phyloP scores from a whole-genome alignment of 1,140 invertebrate genomes.

The Scaptodrosophila lebanonensis region DNA sequence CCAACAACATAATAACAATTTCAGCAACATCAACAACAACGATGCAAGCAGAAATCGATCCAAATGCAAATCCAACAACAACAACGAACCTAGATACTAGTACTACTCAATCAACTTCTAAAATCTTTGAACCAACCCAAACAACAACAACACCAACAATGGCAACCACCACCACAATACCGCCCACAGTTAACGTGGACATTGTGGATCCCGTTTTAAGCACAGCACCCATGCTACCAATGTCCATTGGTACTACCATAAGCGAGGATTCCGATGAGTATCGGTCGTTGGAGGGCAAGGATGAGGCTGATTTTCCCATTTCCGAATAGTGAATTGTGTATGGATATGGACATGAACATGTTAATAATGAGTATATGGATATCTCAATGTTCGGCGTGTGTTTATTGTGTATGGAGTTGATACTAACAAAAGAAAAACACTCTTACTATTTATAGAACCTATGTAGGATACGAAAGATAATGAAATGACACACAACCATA shows the following conservation, averaged over 20 bases:
- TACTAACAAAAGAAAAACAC: conserved; percentile 52
- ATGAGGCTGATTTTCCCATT: conserved; percentile 63
- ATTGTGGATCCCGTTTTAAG: conserved; percentile 24
- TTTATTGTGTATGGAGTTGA: too few species aligned
- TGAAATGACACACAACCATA: conserved; percentile 5
- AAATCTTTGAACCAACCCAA: conserved; percentile 33
- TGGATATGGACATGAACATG: conserved; percentile 23
- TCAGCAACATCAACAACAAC: conserved; percentile 23
- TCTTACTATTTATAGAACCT: conserved; percentile 43
- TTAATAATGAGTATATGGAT: neutral
- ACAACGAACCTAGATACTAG: too few species aligned
- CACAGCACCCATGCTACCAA: conserved; percentile 29
- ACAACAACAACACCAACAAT: conserved; percentile 7
- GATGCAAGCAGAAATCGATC: conserved; percentile 14
- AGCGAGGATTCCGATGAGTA: conserved; percentile 76
- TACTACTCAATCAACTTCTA: conserved; percentile 27
- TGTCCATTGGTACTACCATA: conserved; percentile 44
- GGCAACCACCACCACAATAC: neutral
- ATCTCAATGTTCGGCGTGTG: neutral
- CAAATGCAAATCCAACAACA: conserved; percentile 7
- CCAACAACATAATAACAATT: too few species aligned
- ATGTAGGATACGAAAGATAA: conserved; percentile 37
- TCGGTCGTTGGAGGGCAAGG: conserved; percentile 72
- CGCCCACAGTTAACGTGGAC: neutral
- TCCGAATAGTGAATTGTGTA: conserved; percentile 62